Base-by-base conservation (phyloP, 2,888 invertebrate genomes). In the Napeogenes sylphis region DNA sequence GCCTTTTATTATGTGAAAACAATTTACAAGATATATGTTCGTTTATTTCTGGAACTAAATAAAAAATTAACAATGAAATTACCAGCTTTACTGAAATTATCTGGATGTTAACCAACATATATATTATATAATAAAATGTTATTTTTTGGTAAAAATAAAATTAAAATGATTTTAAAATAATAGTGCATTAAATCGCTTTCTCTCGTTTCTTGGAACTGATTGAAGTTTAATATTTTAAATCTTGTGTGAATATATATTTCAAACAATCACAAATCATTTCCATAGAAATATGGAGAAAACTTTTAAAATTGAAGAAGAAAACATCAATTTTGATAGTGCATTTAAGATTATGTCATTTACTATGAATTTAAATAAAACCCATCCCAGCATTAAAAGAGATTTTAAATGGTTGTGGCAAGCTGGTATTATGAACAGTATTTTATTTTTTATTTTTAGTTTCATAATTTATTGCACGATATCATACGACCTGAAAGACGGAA, bases 331-430 rank as follows among this genome's bases (percentile, higher is more conserved):
- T 51, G 51, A 51, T 51, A 51, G 12, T 12, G 8, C 51, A 4
- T 75, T 70, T 59, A 71, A 65, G 55, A 45, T 64, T 10, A 71
- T 72, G 58, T 55, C 68, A 54, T 38, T 53, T 6, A 60, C 67
- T 3, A 61, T 72, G 65, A 56, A 62, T 45, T 45, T 70, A 8
- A 71, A 63, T 56, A 67, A 68, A 35, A 67, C 69, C 5, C 70
- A 75, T 62, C 74, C 75, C 5, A 61, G 67, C 4, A 63, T 69
- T 13, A 63, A 63, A 30, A 66, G 70, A 56, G 67, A 73, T 65
- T 58, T 57, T 6, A 70, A 68, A 66, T 74, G 73, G 73, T 42
- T 66, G 42, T 38, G 62, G 6, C 67, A 70, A 56, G 63, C 12
- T 8, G 51, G 51, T 30, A 21, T 51, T 30, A 10, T 30, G 12